These are phyloP conservation scores for Labia minor DNA, from an alignment of 2,888 invertebrate species.

Conservation along the genomic window DNA sequence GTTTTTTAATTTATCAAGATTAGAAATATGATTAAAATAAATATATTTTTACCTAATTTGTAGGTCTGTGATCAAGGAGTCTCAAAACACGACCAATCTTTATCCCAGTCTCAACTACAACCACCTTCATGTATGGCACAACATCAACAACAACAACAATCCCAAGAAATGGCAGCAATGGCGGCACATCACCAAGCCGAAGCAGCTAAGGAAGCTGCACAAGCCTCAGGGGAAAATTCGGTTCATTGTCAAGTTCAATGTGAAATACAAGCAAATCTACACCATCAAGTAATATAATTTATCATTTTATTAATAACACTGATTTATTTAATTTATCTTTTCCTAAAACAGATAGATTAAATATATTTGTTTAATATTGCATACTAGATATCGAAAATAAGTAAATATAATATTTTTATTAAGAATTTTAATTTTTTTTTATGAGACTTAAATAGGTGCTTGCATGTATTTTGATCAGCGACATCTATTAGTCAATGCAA, in stretches of 20 bases:
- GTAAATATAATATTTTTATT: too few relatives aligned
- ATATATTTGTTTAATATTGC: too few relatives aligned
- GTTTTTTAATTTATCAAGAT: background rate
- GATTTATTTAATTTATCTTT: too few relatives aligned
- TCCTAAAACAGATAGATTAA: too few relatives aligned
- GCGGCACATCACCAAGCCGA: constrained; percentile 32
- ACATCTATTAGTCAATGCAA: too few relatives aligned
- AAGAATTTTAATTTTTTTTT: too few relatives aligned
- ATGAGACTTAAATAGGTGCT: too few relatives aligned
- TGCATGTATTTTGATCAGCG: too few relatives aligned
- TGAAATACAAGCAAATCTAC: constrained; percentile 29
- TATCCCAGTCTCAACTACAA: background rate
- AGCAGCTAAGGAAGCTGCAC: constrained; percentile 44
- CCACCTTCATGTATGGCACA: constrained; percentile 17
- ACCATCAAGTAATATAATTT: background rate
- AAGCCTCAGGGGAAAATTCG: constrained; percentile 38
- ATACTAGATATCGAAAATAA: too few relatives aligned
- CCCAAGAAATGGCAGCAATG: constrained; percentile 26
- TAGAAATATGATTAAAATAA: background rate
- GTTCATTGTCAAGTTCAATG: constrained; percentile 38
- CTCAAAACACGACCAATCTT: background rate
- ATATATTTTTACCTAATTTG: background rate
- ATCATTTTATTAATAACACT: too few relatives aligned
- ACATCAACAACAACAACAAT: constrained; percentile 31
- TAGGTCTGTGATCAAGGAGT: background rate